Evolutionary conservation across 2,113 vertebrate genomes (phyloP).

Genomic region (Puffinus mauretanicus): DNA sequence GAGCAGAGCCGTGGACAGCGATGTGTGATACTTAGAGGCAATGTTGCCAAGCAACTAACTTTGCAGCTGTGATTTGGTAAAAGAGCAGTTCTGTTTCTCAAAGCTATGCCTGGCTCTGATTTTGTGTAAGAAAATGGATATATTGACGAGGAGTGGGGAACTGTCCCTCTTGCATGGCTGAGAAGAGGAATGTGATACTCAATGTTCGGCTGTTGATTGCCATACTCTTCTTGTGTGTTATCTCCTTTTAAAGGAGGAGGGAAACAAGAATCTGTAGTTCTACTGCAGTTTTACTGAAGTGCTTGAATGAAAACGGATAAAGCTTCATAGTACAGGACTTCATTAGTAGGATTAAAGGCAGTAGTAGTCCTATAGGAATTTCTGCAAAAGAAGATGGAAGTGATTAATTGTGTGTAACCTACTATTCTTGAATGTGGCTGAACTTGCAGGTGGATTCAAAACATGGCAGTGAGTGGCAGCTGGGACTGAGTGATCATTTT

Average conservation of each 20-base stretch:
- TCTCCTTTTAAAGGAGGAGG: background rate
- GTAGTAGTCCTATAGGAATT: background rate
- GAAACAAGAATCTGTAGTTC: background rate
- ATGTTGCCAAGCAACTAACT: background rate
- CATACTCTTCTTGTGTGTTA: background rate
- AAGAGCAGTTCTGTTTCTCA: background rate
- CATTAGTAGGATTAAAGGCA: background rate
- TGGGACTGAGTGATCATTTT: background rate
- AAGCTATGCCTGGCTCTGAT: background rate
- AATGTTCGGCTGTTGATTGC: rapidly evolving
- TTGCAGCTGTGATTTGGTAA: background rate
- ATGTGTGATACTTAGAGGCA: background rate
- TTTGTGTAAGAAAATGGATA: background rate
- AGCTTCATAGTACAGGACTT: background rate
- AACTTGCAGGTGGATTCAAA: background rate
- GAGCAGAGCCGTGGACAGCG: background rate
- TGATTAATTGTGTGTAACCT: background rate
- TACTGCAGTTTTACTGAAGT: background rate
- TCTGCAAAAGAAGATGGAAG: background rate
- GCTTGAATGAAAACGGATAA: background rate
- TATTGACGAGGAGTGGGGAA: background rate
- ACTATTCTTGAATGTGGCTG: background rate
- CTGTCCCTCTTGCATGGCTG: background rate
- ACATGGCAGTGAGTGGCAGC: background rate
- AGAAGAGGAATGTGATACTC: background rate